Base-by-base conservation (phyloP, 2,113 vertebrate species). In the Ondatra zibethicus region DNA sequence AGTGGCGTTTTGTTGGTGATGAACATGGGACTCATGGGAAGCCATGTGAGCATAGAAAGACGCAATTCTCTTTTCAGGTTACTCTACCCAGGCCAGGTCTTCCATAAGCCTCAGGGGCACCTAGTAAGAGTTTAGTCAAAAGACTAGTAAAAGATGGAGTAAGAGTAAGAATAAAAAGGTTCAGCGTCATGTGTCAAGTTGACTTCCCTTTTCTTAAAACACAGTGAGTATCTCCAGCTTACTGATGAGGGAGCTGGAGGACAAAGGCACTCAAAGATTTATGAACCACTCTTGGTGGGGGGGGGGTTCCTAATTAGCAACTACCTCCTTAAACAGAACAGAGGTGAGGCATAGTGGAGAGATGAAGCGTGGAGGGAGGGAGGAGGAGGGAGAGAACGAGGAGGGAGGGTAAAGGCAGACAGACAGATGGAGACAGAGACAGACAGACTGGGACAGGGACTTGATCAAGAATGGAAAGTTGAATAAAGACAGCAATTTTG, bases 1-100 rank as follows among this genome's bases (percentile, higher is more conserved):
- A 39, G 21, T 19, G 88, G 47, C 70, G 29, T 27, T 93, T 89
- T 94, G 85, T 47, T 61, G 93, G 66, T n/a, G 65, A 45, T 94
- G 16, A 84, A 70, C 42, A 12, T 10, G 23, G 75, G 73, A 72
- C 45, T 85, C 16, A 23, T 50, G 75, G 76, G 25, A 19, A 75
- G 81, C 55, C 33, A 27, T 58, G 23, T 92, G 50, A n/a, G 23
- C 5, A 5, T 45, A 91, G 50, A 42, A 89, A 88, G 42, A n/a
- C n/a, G 31, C 50, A 39, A 72, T 39, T 87, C 29, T 92, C 52
- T 52, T 68, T 72, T 65, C 45, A 66, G 76, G 31, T 36, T 73
- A 21, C 3, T 33, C 75, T 42, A 88, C 70, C 27, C n/a, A 66
- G 7, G n/a, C 39, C 73, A 95, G 14, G 73, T 14, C 21, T 91